A percentile compares a stretch with the other conserved stretches of the same genome.
Conservation (phyloP, 2,113 vertebrate genomes). For the Benitochromis conjunctus region DNA sequence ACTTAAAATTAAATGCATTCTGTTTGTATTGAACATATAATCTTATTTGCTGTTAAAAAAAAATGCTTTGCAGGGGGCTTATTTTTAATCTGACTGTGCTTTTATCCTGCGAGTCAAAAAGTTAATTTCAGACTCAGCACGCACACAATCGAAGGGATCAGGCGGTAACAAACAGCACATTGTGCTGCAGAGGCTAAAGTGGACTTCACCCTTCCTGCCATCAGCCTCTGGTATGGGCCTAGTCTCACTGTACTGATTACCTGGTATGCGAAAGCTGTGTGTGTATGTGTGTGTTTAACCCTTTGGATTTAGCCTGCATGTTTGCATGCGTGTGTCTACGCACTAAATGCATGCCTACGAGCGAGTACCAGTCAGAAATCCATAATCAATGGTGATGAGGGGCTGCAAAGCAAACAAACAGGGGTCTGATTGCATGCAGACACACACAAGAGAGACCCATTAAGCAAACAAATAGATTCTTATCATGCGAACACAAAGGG, state of each 20-base stretch:
- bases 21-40: not conserved
- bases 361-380: constrained; percentile 11
- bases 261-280: constrained; percentile 16
- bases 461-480: constrained; percentile 59
- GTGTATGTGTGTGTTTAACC: not conserved
- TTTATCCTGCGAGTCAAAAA: not conserved
- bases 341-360: not conserved
- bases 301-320: not conserved
- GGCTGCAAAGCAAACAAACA: constrained; percentile 9
- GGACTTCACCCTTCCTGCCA: constrained; percentile 65
- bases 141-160: not conserved
- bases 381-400: constrained; percentile 21
- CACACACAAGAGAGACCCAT: not conserved
- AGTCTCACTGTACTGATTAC: constrained; percentile 60
- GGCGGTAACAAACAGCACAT: constrained; percentile 48
- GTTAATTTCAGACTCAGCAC: not conserved
- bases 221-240: constrained; percentile 32
- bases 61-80: not conserved
- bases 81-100: not conserved
- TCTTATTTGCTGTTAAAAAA: not conserved
- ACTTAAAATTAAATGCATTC: not conserved
- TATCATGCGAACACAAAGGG: constrained; percentile 48
- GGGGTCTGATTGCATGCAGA: constrained; percentile 11
- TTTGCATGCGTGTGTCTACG: not conserved
- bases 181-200: constrained; percentile 52